These are phyloP conservation scores for Drosophila monieri DNA, from an alignment of 2,888 invertebrate species.

Conservation along the genomic window DNA sequence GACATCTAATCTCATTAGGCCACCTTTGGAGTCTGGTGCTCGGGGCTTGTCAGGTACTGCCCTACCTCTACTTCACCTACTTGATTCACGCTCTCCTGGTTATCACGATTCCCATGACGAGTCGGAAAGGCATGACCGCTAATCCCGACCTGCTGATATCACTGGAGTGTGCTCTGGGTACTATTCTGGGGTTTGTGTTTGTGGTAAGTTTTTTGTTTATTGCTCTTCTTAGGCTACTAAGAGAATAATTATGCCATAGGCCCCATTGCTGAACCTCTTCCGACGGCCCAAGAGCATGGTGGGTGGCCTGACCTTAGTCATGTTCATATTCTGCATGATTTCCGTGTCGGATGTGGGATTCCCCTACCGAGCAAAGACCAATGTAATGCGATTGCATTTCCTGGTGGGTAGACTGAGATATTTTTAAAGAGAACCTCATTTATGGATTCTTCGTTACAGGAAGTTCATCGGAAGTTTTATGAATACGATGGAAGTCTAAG, in stretches of 20 bases:
- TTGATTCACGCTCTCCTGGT: slow-evolving; percentile 84
- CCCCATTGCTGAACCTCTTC: slow-evolving; percentile 79
- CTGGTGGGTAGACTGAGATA: slow-evolving; percentile 80
- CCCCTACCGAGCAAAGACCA: slow-evolving; percentile 85
- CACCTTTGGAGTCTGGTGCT: slow-evolving; percentile 74
- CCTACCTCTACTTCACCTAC: slow-evolving; percentile 84
- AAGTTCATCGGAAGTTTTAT: slow-evolving; percentile 84
- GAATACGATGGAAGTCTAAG: slow-evolving; percentile 74
- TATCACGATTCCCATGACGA: slow-evolving; percentile 86
- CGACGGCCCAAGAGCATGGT: slow-evolving; percentile 69
- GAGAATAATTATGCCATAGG: slow-evolving; percentile 49
- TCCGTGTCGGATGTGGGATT: slow-evolving; percentile 85
- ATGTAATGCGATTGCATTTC: slow-evolving; percentile 85
- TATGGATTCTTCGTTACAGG: slow-evolving; percentile 72
- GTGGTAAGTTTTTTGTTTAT: slow-evolving; percentile 63
- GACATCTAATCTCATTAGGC: slow-evolving; percentile 38
- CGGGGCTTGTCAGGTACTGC: slow-evolving; percentile 82
- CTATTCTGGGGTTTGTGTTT: slow-evolving; percentile 79
- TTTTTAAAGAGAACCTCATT: accelerated
- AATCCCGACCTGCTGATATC: slow-evolving; percentile 86
- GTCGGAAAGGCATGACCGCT: slow-evolving; percentile 84
- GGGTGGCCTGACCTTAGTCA: slow-evolving; percentile 50
- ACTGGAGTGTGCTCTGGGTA: slow-evolving; percentile 80
- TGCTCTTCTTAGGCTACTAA: neutral
- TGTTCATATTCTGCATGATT: slow-evolving; percentile 69